Conservation (phyloP, 2,797 vertebrate species). For the Platalea minor region DNA sequence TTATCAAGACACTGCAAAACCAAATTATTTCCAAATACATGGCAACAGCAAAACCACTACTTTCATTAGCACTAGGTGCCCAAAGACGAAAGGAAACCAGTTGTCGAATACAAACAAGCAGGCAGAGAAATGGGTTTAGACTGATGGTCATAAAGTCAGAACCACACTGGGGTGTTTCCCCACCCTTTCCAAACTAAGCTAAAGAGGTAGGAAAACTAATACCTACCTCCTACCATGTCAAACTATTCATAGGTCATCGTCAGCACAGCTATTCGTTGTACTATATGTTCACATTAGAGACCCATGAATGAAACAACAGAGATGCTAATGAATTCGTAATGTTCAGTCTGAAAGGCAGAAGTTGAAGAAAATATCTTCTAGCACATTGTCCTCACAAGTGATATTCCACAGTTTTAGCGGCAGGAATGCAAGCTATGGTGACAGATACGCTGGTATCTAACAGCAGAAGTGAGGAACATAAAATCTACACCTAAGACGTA, state of each 20-base stretch:
- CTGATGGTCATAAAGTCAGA: neutral
- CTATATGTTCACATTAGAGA: neutral
- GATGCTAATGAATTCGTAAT: neutral
- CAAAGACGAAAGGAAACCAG: neutral
- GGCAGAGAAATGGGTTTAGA: neutral
- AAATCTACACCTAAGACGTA: neutral
- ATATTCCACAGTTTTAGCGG: neutral
- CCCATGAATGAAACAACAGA: neutral
- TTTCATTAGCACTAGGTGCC: neutral
- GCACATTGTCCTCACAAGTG: neutral
- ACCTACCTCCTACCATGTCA: neutral
- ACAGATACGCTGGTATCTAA: neutral
- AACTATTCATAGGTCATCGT: neutral
- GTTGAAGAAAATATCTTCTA: neutral
- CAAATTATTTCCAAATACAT: neutral
- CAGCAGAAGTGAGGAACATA: neutral
- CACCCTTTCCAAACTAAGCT: neutral
- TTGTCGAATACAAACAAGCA: neutral
- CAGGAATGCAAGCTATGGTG: neutral
- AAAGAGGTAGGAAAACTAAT: neutral
- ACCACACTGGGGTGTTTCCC: neutral
- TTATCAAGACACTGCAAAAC: neutral
- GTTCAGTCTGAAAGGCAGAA: neutral
- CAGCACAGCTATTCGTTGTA: neutral
- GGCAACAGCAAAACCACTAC: neutral